Evolutionary conservation across 2,888 invertebrate genomes (phyloP).

Genomic region (Thereva unica): DNA sequence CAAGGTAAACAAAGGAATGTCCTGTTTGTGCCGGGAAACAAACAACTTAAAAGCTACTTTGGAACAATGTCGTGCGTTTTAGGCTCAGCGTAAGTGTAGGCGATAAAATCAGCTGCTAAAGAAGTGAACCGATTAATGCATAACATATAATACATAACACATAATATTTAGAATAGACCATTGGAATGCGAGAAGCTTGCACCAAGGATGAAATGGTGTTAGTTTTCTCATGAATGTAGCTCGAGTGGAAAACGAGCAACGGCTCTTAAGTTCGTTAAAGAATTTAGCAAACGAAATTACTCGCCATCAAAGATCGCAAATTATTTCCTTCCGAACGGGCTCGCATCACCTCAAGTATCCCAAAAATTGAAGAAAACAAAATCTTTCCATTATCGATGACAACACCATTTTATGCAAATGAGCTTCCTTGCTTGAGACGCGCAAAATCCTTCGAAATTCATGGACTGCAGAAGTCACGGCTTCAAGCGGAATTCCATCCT

Average conservation of each 20-base stretch:
- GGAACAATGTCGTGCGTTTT: too few relatives aligned
- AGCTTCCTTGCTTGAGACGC: conserved; percentile 32
- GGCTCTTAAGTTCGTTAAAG: conserved; percentile 6
- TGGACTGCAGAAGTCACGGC: conserved; percentile 27
- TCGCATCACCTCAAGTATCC: conserved; percentile 20
- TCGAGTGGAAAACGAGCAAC: background rate
- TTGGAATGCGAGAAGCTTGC: too few relatives aligned
- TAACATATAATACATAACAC: too few relatives aligned
- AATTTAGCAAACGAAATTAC: conserved; percentile 22
- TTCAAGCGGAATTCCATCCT: conserved; percentile 13
- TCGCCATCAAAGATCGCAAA: conserved; percentile 15
- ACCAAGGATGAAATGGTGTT: too few relatives aligned
- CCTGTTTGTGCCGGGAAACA: too few relatives aligned
- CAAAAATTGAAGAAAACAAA: conserved; percentile 35
- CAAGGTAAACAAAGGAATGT: too few relatives aligned
- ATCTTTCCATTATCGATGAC: conserved; percentile 36
- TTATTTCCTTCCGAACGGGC: conserved; percentile 33
- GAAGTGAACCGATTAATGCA: too few relatives aligned
- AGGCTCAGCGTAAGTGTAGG: too few relatives aligned
- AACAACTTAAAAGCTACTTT: too few relatives aligned
- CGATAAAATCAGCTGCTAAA: too few relatives aligned
- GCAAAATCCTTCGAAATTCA: conserved; percentile 20
- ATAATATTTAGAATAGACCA: too few relatives aligned
- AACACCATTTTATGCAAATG: conserved; percentile 37
- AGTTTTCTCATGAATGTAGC: too few relatives aligned